phyloP scores from a whole-genome alignment of 2,113 vertebrate genomes.

The Lepidothrix coronata region DNA sequence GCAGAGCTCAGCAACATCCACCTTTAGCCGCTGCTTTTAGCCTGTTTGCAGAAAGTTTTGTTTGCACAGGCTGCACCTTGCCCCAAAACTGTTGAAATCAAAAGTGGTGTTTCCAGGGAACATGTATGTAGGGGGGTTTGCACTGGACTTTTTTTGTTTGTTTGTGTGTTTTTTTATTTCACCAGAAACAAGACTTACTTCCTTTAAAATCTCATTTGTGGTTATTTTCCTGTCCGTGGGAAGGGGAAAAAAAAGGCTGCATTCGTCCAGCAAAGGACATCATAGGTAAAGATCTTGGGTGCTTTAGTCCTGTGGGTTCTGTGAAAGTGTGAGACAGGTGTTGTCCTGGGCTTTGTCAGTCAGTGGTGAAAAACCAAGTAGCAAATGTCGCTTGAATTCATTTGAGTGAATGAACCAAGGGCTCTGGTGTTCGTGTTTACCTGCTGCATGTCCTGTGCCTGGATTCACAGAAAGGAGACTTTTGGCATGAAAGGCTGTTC shows the following conservation, averaged over 20 bases:
- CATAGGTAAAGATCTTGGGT: rapidly evolving
- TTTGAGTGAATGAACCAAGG: neutral
- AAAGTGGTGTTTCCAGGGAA: neutral
- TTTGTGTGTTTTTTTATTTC: neutral
- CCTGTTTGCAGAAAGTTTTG: neutral
- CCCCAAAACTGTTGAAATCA: neutral
- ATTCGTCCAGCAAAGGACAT: neutral
- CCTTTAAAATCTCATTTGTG: neutral
- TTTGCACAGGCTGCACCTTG: neutral
- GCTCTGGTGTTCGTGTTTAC: rapidly evolving
- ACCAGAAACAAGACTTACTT: neutral
- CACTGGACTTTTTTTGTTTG: neutral
- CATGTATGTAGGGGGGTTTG: rapidly evolving
- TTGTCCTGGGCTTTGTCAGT: neutral
- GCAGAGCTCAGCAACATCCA: neutral
- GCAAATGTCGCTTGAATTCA: neutral
- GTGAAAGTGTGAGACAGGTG: rapidly evolving
- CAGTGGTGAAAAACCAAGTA: neutral
- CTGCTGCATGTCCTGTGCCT: neutral
- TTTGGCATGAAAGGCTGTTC: neutral
- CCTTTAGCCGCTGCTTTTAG: neutral
- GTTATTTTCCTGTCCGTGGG: neutral
- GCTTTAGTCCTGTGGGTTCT: neutral
- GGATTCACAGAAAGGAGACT: neutral
- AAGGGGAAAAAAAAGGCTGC: neutral